phyloP scores from a whole-genome alignment of 2,888 invertebrate species.

The Calliscelio sp. region DNA sequence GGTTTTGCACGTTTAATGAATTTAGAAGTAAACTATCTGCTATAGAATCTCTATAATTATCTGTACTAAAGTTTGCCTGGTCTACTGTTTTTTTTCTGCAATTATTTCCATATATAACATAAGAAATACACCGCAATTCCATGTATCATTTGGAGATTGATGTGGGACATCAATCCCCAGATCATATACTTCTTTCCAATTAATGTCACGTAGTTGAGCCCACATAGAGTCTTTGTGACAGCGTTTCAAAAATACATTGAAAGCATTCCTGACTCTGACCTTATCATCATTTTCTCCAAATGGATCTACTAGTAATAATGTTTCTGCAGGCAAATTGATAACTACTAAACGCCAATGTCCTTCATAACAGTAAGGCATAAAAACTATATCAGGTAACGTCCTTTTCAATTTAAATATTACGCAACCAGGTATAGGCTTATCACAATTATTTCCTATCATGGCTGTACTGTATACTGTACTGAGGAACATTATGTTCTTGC shows the following conservation, averaged over 20 bases:
- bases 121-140: background rate
- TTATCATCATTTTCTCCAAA: background rate
- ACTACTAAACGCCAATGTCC: slow-evolving; percentile 51
- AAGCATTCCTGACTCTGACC: background rate
- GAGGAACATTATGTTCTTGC: background rate
- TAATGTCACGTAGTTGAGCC: background rate
- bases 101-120: background rate
- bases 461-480: slow-evolving; percentile 31
- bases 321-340: too few relatives aligned
- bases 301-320: background rate
- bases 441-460: slow-evolving; percentile 30
- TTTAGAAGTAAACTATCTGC: background rate
- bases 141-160: background rate
- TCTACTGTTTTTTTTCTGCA: background rate
- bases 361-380: slow-evolving; percentile 44
- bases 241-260: background rate
- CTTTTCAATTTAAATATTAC: background rate
- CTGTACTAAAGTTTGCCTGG: background rate
- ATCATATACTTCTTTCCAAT: background rate
- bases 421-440: background rate
- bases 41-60: background rate
- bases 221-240: background rate
- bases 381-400: background rate
- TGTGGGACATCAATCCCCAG: background rate
- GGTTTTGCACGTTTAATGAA: background rate